Conservation (phyloP, 2,888 invertebrate species). For the Xestia xanthographa region DNA sequence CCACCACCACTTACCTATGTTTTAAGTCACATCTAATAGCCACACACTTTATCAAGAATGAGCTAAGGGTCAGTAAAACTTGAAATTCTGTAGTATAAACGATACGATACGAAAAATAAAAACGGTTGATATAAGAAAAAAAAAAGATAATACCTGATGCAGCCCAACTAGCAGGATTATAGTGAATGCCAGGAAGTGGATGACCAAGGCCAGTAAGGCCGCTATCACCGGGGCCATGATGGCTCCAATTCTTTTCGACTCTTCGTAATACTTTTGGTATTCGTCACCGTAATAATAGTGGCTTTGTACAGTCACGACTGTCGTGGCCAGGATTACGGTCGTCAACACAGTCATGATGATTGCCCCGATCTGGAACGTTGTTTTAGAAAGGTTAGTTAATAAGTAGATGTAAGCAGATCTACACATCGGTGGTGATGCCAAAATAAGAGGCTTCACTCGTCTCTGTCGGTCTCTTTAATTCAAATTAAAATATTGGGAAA, state of each 20-base stretch:
- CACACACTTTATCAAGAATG: not conserved
- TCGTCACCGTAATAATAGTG: not conserved
- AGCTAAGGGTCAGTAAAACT: not conserved
- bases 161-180: constrained; percentile 66
- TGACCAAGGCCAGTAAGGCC: constrained; percentile 35
- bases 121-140: not conserved
- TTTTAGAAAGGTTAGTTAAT: not conserved
- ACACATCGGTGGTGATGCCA: not conserved
- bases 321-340: constrained; percentile 27
- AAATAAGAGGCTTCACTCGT: not conserved
- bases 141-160: constrained; percentile 55
- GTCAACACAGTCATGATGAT: constrained; percentile 41
- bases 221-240: not conserved
- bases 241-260: not conserved
- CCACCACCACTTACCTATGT: not conserved
- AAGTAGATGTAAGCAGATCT: not conserved
- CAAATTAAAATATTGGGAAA: too few relatives aligned
- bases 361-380: constrained; percentile 59
- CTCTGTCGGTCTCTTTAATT: not conserved
- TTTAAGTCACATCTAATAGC: not conserved
- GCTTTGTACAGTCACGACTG: constrained; percentile 8
- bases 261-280: not conserved
- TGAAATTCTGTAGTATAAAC: not conserved
- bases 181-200: constrained; percentile 58
- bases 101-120: too few relatives aligned